phyloP scores from a whole-genome alignment of 2,113 vertebrate genomes.

The Pelecanoides urinatrix region DNA sequence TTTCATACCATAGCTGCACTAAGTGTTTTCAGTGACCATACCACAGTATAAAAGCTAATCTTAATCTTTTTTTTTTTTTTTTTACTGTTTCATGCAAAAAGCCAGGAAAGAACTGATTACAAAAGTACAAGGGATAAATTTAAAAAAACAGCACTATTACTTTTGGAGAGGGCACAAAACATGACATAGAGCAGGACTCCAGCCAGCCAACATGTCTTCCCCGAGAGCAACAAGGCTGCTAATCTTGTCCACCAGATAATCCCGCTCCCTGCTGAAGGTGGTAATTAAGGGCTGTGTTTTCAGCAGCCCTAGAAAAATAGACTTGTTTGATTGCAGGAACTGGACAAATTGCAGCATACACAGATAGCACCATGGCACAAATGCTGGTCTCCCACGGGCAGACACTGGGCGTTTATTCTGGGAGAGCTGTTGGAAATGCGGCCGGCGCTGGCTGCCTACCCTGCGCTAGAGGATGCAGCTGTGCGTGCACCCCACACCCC shows the following conservation, averaged over 20 bases:
- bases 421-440: background rate
- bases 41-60: background rate
- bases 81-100: background rate
- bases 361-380: background rate
- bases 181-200: background rate
- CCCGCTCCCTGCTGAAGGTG: background rate
- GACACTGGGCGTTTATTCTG: background rate
- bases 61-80: background rate
- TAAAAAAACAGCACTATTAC: background rate
- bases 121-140: background rate
- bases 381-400: background rate
- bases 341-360: background rate
- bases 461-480: background rate
- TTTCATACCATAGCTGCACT: background rate
- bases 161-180: background rate
- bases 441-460: background rate
- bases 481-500: accelerated
- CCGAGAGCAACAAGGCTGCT: background rate
- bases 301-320: background rate
- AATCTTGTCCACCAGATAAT: background rate
- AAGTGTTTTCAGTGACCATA: background rate
- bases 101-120: background rate
- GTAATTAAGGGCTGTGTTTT: background rate
- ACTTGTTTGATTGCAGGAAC: background rate
- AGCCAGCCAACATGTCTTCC: background rate